phyloP scores from a whole-genome alignment of 2,888 invertebrate species.

The Eugnorisma glareosa region DNA sequence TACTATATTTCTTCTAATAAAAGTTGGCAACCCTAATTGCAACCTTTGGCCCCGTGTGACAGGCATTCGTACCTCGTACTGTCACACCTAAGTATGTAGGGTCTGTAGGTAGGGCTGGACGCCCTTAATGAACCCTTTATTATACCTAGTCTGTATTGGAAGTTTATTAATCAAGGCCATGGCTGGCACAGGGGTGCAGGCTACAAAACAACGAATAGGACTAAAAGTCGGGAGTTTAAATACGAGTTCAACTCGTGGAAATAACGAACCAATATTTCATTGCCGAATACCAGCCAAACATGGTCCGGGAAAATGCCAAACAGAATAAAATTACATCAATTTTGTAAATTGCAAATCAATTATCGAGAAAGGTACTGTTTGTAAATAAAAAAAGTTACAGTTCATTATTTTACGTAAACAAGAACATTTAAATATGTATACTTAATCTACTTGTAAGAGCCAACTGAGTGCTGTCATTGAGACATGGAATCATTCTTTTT shows the following conservation, averaged over 20 bases:
- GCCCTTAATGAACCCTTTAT: neutral
- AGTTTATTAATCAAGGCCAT: conserved; percentile 1
- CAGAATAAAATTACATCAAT: neutral
- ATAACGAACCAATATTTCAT: neutral
- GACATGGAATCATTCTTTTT: neutral
- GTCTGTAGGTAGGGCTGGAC: neutral
- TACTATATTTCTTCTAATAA: too few relatives aligned
- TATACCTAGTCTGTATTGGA: neutral
- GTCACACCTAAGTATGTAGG: conserved; percentile 1
- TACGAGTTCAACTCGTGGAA: neutral
- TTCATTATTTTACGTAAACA: conserved; percentile 6
- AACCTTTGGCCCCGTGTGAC: neutral
- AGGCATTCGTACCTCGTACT: neutral
- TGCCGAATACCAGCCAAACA: neutral
- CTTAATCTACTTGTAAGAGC: neutral
- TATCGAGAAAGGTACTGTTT: neutral
- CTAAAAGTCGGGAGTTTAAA: neutral
- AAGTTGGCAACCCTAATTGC: too few relatives aligned
- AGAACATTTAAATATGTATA: neutral
- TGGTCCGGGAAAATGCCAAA: neutral
- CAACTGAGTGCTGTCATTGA: neutral
- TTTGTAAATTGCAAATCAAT: neutral
- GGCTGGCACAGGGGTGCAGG: neutral
- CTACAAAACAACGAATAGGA: neutral
- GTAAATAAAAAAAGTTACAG: neutral